A percentile compares a stretch with the other conserved stretches of the same genome.
These are phyloP conservation scores for Arenaria interpres DNA, from an alignment of 2,113 vertebrate species.

Conservation along the genomic window DNA sequence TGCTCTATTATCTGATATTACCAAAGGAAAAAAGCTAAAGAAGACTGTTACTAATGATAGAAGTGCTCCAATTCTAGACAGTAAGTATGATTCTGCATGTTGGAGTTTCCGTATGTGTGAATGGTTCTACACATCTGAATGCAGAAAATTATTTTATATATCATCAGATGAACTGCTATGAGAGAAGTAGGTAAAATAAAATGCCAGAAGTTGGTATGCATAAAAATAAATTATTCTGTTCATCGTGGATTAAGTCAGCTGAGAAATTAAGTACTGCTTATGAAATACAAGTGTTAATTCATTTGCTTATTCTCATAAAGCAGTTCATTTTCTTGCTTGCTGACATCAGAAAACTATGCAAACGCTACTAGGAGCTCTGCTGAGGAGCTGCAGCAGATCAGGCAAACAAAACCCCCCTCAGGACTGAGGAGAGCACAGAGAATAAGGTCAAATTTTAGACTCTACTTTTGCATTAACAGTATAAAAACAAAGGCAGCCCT, in stretches of 20 bases:
- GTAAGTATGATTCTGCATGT: conserved; percentile 77
- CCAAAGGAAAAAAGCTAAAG: conserved; percentile 89
- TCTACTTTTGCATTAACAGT: background rate
- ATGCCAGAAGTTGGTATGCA: background rate
- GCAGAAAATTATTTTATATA: background rate
- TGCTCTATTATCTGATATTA: conserved; percentile 89
- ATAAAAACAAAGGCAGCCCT: background rate
- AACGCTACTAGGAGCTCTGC: background rate
- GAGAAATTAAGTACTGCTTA: background rate
- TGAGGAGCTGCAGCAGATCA: background rate
- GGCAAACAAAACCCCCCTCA: background rate
- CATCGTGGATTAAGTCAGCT: background rate
- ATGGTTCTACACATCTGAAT: background rate
- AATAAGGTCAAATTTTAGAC: background rate
- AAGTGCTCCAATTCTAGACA: conserved; percentile 87
- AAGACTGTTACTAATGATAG: conserved; percentile 95
- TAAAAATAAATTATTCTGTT: background rate
- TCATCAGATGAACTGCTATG: background rate
- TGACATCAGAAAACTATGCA: background rate
- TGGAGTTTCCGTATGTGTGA: background rate
- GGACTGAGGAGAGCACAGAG: background rate
- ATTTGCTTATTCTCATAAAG: background rate
- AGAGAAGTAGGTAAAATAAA: background rate
- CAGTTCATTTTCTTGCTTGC: background rate
- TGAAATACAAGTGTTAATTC: background rate